Evolutionary conservation across 2,797 vertebrate species (phyloP).

Genomic region (Anguilla pacifica): DNA sequence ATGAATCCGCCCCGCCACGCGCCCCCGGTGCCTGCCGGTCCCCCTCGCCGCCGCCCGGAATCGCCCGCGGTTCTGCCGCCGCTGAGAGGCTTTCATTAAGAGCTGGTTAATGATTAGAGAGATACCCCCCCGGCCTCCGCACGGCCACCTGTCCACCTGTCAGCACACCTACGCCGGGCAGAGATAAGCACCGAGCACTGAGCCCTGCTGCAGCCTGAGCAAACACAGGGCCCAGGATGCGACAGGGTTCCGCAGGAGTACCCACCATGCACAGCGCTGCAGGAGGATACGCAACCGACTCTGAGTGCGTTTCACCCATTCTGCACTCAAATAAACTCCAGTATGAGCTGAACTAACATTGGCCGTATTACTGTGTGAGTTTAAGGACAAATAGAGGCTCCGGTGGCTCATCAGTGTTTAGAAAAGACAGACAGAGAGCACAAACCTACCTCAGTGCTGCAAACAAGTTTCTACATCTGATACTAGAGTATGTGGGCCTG

Average conservation of each 20-base stretch:
- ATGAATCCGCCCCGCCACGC: not conserved
- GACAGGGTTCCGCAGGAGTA: not conserved
- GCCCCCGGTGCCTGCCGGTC: not conserved
- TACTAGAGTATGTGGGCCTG: not conserved
- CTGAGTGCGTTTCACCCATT: too few species aligned
- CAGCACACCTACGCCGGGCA: slow-evolving; percentile 29
- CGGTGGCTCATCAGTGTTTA: too few species aligned
- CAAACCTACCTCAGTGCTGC: too few species aligned
- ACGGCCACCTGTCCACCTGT: slow-evolving; percentile 39
- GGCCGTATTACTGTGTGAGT: too few species aligned
- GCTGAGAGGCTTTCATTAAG: slow-evolving; percentile 48
- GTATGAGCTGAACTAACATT: too few species aligned
- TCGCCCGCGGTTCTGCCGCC: slow-evolving; percentile 31
- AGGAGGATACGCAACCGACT: not conserved
- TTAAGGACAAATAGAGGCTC: too few species aligned
- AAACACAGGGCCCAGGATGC: not conserved
- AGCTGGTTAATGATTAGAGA: slow-evolving; percentile 53
- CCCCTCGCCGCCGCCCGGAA: not conserved
- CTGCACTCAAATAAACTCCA: too few species aligned
- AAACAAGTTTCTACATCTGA: not conserved
- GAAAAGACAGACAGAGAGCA: too few species aligned
- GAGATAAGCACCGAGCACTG: not conserved
- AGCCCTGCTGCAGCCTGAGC: not conserved
- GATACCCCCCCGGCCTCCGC: slow-evolving; percentile 16
- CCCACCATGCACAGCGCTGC: not conserved